Evolutionary conservation across 2,797 vertebrate species (phyloP).

Genomic region (Tapera naevia): DNA sequence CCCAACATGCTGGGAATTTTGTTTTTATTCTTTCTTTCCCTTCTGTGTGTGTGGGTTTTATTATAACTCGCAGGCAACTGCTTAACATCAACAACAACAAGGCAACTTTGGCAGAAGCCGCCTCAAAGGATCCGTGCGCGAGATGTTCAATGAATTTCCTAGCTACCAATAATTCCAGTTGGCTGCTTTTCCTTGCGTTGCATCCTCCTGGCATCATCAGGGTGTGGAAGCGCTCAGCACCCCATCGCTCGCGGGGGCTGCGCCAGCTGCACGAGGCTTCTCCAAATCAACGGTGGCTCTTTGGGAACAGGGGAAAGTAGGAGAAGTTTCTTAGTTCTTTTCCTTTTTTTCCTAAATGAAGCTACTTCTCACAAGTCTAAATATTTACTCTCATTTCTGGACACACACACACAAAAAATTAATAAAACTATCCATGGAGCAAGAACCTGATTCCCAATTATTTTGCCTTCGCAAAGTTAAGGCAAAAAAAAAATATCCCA

Average conservation of each 20-base stretch:
- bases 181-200: conserved; percentile 23
- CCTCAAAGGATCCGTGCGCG: not conserved
- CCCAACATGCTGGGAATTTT: not conserved
- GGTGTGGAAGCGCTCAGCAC: not conserved
- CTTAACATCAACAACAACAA: not conserved
- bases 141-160: conserved; percentile 2
- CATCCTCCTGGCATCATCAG: not conserved
- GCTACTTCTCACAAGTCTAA: conserved; percentile 16
- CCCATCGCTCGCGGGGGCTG: not conserved
- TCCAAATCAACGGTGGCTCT: fast-evolving
- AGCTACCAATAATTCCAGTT: conserved; percentile 32
- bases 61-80: not conserved
- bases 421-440: not conserved
- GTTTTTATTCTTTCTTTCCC: not conserved
- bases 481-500: conserved; percentile 28
- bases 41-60: not conserved
- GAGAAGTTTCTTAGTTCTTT: conserved; percentile 5
- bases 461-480: conserved; percentile 28
- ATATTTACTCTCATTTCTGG: conserved; percentile 34
- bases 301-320: not conserved
- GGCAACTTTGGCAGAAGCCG: not conserved
- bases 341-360: not conserved
- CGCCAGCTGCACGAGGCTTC: not conserved
- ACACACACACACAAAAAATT: conserved; percentile 20
- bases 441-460: conserved; percentile 21